Evolutionary conservation across 2,113 vertebrate species (phyloP), one percentile per base, ranked within the genome.

Genomic region (Columbina picui): DNA sequence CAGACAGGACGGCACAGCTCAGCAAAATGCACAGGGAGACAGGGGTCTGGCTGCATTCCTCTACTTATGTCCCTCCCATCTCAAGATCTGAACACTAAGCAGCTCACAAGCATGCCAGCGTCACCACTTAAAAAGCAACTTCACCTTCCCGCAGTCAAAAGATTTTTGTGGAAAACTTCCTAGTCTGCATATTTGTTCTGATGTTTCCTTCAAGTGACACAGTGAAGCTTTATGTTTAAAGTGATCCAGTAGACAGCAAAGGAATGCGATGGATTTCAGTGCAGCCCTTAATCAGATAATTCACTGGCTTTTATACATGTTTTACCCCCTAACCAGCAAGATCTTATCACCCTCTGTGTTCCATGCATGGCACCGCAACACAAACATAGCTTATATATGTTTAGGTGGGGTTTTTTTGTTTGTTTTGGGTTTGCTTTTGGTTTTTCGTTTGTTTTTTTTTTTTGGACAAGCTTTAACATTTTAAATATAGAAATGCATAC

Each of bases 401-500:
- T 45, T 45, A 45, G 43, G 43, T 45, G 43, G 18, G 15, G 41
- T 43, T 17, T 43, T 43, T 18, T n/a, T n/a, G n/a, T n/a, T n/a
- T n/a, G n/a, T n/a, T n/a, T n/a, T n/a, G n/a, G n/a, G n/a, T n/a
- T n/a, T n/a, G n/a, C n/a, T n/a, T n/a, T n/a, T n/a, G 18, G 0
- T 7, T 20, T 55, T n/a, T 49, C 39, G 7, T 32, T 34, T 26
- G 34, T 32, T 25, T 16, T 8, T 8, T n/a, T 29, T 65, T 81
- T 67, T 81, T 14, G 47, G 68, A 93, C 9, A 14, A 92, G 18
- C 84, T 84, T 41, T 84, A 47, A 85, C 30, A 63, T 41, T 71
- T 59, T 43, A 89, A 95, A 84, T 32, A 43, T 0, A 90, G 89
- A 70, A 97, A 96, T 85, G 67, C 89, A 84, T 98, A 99, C 99